Base-by-base conservation (phyloP, 1,140 invertebrate genomes). In the Plutomurus gul region DNA sequence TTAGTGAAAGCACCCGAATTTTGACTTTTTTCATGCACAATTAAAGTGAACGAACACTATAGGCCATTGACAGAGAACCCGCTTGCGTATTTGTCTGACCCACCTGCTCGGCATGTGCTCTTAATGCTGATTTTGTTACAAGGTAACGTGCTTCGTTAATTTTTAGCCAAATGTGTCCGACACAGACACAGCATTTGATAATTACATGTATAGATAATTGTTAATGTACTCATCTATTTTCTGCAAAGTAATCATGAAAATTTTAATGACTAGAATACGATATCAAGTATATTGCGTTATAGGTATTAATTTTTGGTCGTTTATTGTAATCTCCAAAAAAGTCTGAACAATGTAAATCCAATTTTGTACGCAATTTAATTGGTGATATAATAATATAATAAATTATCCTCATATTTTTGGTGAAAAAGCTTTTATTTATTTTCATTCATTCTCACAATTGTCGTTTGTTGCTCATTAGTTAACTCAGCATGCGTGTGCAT, bases 291-390 rank as follows among this genome's bases (percentile, higher is more conserved):
- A 65, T 27, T 65, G n/a, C n/a, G n/a, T n/a, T n/a, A n/a, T 65
- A 65, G 36, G 56, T 65, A n/a, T 65, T 22, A 33, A 11, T 30
- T 65, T 65, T 65, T 65, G 56, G 56, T 27, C 27, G 27, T 51
- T 65, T 30, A 65, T 30, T 65, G 56, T 65, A 65, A 33, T 65
- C 36, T 30, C 27, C 30, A 30, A 27, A 27, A 36, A 65, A 65
- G 56, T 65, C 56, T 65, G 56, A 65, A 65, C 56, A 33, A n/a
- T 65, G 56, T 65, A 65, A 65, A 65, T 65, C 56, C 56, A 65
- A 65, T 65, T 65, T 65, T 65, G 56, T 65, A 65, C 56, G 56
- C 56, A 65, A 30, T 65, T 65, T 65, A 65, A 65, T 65, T 65
- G 56, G 56, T 65, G 56, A 65, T 65, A 65, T 56, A 56, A 43